phyloP scores from a whole-genome alignment of 2,113 vertebrate species.

The Paramisgurnus dabryanus region DNA sequence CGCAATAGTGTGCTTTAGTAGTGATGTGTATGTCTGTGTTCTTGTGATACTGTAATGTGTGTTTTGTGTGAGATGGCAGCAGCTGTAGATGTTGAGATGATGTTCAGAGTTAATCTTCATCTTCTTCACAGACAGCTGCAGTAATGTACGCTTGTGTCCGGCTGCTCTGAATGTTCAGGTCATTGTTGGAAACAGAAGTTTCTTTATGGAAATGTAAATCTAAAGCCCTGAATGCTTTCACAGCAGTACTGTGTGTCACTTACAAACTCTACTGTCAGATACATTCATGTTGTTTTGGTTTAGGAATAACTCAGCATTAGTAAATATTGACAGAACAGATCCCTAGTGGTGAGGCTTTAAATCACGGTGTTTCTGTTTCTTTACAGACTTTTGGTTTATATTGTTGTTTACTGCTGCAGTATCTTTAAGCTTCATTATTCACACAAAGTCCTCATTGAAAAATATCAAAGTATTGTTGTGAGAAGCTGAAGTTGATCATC shows the following conservation, averaged over 20 bases:
- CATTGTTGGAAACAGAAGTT: constrained; percentile 18
- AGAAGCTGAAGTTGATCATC: constrained; percentile 11
- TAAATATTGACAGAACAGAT: not conserved
- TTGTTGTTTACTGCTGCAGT: no score
- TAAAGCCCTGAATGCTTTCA: constrained; percentile 50
- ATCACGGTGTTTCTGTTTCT: no score
- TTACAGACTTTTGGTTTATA: no score
- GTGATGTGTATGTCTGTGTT: not conserved
- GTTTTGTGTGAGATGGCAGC: not conserved
- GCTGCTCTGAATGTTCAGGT: not conserved
- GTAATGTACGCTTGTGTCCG: constrained; percentile 18
- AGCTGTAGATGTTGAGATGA: constrained; percentile 12
- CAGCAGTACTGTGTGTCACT: constrained; percentile 44
- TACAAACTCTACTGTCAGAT: constrained; percentile 14
- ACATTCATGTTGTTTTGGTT: not conserved
- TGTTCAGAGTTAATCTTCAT: constrained; percentile 41
- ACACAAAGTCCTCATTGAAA: not conserved
- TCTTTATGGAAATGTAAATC: constrained; percentile 24
- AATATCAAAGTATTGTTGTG: not conserved
- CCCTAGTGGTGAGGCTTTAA: no score
- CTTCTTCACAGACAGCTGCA: constrained; percentile 43
- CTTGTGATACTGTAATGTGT: not conserved
- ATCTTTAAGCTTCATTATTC: not conserved
- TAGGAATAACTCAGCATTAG: not conserved
- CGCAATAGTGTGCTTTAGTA: no score